phyloP scores from a whole-genome alignment of 2,888 invertebrate species.

The Pheosia gnoma region DNA sequence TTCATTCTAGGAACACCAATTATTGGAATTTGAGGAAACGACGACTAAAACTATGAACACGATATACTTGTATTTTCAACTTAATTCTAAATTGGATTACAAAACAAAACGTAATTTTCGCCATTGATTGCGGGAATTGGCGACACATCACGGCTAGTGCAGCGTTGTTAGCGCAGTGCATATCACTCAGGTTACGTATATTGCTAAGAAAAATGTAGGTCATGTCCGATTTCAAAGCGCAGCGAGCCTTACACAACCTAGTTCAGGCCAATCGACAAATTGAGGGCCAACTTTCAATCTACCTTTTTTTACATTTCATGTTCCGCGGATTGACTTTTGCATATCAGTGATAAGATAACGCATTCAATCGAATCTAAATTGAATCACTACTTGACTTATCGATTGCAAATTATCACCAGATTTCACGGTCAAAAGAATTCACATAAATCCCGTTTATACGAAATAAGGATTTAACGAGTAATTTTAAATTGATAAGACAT shows the following conservation, averaged over 20 bases:
- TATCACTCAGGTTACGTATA: conserved; percentile 68
- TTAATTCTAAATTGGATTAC: conserved; percentile 12
- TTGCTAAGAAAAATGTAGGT: conserved; percentile 73
- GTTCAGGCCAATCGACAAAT: conserved; percentile 43
- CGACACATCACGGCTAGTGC: conserved; percentile 21
- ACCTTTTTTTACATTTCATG: conserved; percentile 23
- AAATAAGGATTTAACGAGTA: conserved; percentile 14
- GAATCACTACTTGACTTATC: conserved; percentile 41
- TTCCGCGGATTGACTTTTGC: conserved; percentile 10
- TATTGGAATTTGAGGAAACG: not conserved
- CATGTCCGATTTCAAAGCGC: conserved; percentile 73
- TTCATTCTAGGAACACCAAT: not conserved
- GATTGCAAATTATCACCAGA: conserved; percentile 28
- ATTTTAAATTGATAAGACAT: no score
- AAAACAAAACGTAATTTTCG: conserved; percentile 15
- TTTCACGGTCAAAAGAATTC: conserved; percentile 37
- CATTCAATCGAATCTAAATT: conserved; percentile 38
- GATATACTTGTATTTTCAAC: not conserved
- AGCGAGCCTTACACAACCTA: conserved; percentile 64
- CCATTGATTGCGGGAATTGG: conserved; percentile 17
- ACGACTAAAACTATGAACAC: not conserved
- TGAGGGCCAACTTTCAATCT: conserved; percentile 43
- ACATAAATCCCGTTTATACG: conserved; percentile 23
- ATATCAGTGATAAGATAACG: conserved; percentile 44
- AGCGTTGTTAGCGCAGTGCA: conserved; percentile 38